Conservation (phyloP, 1,140 invertebrate species). For the Bombyx mandarina region DNA sequence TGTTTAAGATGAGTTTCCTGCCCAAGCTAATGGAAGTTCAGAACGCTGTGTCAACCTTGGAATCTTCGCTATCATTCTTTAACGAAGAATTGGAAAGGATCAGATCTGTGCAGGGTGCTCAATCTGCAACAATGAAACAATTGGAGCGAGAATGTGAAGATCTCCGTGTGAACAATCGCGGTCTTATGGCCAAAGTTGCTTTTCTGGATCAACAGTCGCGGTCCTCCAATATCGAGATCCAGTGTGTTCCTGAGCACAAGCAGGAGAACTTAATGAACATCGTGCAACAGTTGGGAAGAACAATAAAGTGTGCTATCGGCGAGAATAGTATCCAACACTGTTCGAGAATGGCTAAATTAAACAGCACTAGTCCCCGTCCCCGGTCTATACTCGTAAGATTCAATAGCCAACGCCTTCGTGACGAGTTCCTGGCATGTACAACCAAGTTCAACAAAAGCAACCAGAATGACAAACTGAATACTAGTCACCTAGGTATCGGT, state of each 20-base stretch:
- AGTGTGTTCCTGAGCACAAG: constrained; percentile 15
- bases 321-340: constrained; percentile 15
- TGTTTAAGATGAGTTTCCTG: constrained; percentile 2
- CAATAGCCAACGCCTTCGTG: constrained; percentile 10
- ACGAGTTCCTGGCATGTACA: constrained; percentile 13
- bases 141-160: constrained; percentile 3
- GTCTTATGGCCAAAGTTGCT: neutral
- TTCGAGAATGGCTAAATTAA: constrained; percentile 13
- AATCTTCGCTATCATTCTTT: constrained; percentile 3
- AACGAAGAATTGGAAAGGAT: constrained; percentile 11
- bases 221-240: constrained; percentile 14
- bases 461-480: constrained; percentile 18
- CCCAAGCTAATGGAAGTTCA: constrained; percentile 7
- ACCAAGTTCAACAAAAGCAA: constrained; percentile 16
- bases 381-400: constrained; percentile 17
- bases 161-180: neutral
- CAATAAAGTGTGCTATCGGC: constrained; percentile 11
- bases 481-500: too few relatives aligned
- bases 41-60: constrained; percentile 1
- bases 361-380: constrained; percentile 12
- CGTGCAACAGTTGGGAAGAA: constrained; percentile 11
- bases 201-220: constrained; percentile 12
- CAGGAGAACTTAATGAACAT: constrained; percentile 14
- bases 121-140: neutral
- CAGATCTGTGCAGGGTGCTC: neutral